Evolutionary conservation across 2,888 invertebrate genomes (phyloP), one percentile per base, ranked within the genome.

Genomic region (Dioctria linearis): DNA sequence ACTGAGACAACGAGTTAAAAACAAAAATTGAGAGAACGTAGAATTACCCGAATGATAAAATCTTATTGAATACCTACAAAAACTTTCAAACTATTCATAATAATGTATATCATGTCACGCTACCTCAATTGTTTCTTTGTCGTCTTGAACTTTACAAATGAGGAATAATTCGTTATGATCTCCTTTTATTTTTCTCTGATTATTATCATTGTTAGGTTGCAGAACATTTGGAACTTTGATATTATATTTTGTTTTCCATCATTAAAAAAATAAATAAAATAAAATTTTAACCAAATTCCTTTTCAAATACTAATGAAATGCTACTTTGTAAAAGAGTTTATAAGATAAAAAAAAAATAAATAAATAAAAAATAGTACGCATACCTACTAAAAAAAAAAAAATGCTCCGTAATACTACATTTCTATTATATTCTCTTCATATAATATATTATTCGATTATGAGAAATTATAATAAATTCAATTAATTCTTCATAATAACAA

Each of bases 381-480:
- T n/a, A n/a, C n/a, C 2, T 49, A 69, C 69, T 69, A 69, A 69
- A 49, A 49, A 69, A 5, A 54, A 65, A n/a, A 37, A 42, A 65
- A 65, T 37, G 4, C 25, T 65, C 3, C 42, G 51, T 51, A 51
- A 51, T 2, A 51, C 11, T 51, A 51, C 51, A 51, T 9, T 25
- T 11, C 61, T 25, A 61, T 11, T 25, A 11, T 13, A 6, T 61
- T 61, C 6, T 8, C 6, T 61, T 61, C n/a, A 11, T 13, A 13
- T 9, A 43, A 11, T 42, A 6, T 9, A 37, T 25, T 5, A 9
- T 42, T 43, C 4, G 6, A 43, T 43, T 11, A n/a, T 3, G 66
- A 49, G 61, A 49, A 63, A 49, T 84, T 84, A 83, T 84, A 84
- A 85, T 85, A 84, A 85, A 85, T 85, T 84, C 85, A 85, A 85